These are phyloP conservation scores for Cactoblastis cactorum DNA, from an alignment of 2,888 invertebrate genomes.

Conservation along the genomic window DNA sequence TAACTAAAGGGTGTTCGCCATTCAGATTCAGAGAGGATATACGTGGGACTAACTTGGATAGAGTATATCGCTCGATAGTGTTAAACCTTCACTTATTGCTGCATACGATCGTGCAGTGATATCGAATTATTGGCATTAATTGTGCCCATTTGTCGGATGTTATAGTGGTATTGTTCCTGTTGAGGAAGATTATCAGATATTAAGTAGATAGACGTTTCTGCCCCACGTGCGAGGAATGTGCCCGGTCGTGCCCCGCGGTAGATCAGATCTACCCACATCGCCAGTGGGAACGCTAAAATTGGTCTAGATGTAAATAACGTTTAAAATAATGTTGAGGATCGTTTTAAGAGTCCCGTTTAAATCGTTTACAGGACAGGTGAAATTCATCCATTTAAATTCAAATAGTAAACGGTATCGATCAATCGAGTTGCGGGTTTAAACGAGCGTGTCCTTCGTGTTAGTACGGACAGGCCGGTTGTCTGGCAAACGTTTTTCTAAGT, in stretches of 20 bases:
- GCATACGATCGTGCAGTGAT: constrained; percentile 24
- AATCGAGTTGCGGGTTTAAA: constrained; percentile 51
- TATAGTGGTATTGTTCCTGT: constrained; percentile 58
- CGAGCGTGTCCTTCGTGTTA: constrained; percentile 41
- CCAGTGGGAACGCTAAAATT: constrained; percentile 49
- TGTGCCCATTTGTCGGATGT: constrained; percentile 56
- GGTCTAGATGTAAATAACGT: constrained; percentile 21
- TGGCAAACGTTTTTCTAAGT: constrained; percentile 77
- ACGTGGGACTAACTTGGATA: constrained; percentile 13
- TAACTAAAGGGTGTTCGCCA: constrained; percentile 21
- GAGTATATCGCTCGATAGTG: not conserved
- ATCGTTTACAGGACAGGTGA: constrained; percentile 32
- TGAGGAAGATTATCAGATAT: constrained; percentile 58
- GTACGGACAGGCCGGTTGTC: constrained; percentile 49
- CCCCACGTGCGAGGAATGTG: constrained; percentile 55
- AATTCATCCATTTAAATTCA: constrained; percentile 42
- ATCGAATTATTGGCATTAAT: constrained; percentile 56
- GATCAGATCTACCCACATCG: constrained; percentile 58
- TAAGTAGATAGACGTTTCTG: constrained; percentile 52
- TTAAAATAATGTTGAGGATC: constrained; percentile 12
- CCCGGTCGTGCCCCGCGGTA: constrained; percentile 58
- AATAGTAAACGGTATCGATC: constrained; percentile 41
- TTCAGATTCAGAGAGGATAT: constrained; percentile 19
- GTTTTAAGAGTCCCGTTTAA: constrained; percentile 23
- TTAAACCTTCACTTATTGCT: constrained; percentile 13